These are phyloP conservation scores for Sebastolobus alascanus DNA, from an alignment of 2,797 vertebrate species.

Conservation along the genomic window DNA sequence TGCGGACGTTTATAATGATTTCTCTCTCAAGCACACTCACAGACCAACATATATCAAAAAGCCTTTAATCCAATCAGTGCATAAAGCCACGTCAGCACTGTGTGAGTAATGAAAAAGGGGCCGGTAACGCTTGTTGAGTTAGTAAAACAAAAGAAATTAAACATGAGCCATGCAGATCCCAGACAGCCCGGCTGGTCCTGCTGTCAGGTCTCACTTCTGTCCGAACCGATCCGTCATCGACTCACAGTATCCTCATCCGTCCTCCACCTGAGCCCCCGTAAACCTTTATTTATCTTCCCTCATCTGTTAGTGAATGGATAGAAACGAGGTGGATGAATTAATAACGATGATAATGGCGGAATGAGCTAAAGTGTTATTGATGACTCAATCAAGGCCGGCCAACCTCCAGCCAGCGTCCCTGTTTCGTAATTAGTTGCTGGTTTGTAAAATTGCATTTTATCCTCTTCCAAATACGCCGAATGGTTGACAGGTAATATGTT, in stretches of 20 bases:
- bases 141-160: conserved; percentile 58
- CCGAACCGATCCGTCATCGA: conserved; percentile 59
- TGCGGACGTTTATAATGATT: conserved; percentile 24
- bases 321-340: conserved; percentile 71
- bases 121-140: conserved; percentile 31
- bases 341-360: conserved; percentile 74
- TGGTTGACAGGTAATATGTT: conserved; percentile 56
- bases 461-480: conserved; percentile 49
- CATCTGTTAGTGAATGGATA: conserved; percentile 71
- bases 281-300: conserved; percentile 71
- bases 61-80: conserved; percentile 47
- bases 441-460: conserved; percentile 65
- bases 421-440: conserved; percentile 70
- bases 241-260: conserved; percentile 28
- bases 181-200: conserved; percentile 17
- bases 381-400: conserved; percentile 74
- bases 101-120: conserved; percentile 44
- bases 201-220: conserved; percentile 51
- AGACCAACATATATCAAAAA: conserved; percentile 34
- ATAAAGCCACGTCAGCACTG: conserved; percentile 52
- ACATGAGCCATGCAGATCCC: conserved; percentile 35
- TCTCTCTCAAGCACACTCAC: conserved; percentile 5
- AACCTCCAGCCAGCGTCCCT: conserved; percentile 49
- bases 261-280: conserved; percentile 52
- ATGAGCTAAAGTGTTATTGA: conserved; percentile 78